A percentile compares a stretch with the other conserved stretches of the same genome.
Evolutionary conservation across 1,140 invertebrate species (phyloP).

Genomic region (Temnothorax longispinosus): DNA sequence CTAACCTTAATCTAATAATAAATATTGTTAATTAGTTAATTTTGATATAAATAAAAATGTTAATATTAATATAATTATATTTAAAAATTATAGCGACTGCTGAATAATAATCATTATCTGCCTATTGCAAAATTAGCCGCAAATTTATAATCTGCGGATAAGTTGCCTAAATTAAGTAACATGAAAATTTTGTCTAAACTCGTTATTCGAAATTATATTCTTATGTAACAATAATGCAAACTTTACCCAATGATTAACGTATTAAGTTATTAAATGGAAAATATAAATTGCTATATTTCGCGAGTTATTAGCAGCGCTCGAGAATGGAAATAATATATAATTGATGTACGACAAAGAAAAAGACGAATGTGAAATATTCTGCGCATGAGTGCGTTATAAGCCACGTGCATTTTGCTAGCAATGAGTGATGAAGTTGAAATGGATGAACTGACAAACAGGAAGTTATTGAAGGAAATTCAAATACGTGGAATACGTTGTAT

Average conservation of each 20-base stretch:
- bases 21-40: constrained; percentile 2
- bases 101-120: constrained; percentile 11
- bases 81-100: background rate
- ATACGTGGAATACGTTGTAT: background rate
- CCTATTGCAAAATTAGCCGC: background rate
- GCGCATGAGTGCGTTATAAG: background rate
- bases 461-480: background rate
- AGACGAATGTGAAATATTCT: background rate
- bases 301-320: background rate
- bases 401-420: background rate
- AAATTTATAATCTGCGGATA: background rate
- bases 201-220: constrained; percentile 10
- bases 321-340: background rate
- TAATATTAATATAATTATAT: background rate
- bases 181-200: background rate
- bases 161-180: background rate
- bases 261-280: constrained; percentile 40
- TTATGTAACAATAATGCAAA: background rate
- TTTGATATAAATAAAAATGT: background rate
- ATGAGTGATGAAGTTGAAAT: background rate
- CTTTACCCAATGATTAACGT: constrained; percentile 1
- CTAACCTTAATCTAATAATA: too few relatives aligned
- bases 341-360: constrained; percentile 23
- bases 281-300: constrained; percentile 38
- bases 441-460: background rate